These are phyloP conservation scores for Pseudanteris insignis DNA, from an alignment of 2,888 invertebrate genomes.

Conservation along the genomic window DNA sequence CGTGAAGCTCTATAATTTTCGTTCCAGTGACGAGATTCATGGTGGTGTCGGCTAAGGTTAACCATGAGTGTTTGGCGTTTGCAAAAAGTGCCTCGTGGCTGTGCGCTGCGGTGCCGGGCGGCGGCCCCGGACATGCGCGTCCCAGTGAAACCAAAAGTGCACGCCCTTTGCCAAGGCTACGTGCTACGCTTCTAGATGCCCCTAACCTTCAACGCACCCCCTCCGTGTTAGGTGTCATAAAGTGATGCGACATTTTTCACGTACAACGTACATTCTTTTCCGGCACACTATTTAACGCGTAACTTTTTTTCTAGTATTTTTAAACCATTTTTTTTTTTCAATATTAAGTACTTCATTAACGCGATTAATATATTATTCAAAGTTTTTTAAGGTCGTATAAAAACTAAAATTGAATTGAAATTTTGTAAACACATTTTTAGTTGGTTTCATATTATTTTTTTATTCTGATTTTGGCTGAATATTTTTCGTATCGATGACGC, in stretches of 20 bases:
- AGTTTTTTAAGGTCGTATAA: too few relatives aligned
- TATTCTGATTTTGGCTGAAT: too few relatives aligned
- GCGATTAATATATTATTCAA: too few relatives aligned
- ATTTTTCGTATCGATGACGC: too few relatives aligned
- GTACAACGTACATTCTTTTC: background rate
- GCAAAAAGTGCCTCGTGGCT: slow-evolving; percentile 9
- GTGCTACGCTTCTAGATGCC: slow-evolving; percentile 57
- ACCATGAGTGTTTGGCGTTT: slow-evolving; percentile 15
- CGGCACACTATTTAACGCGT: too few relatives aligned
- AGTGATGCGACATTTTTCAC: slow-evolving; percentile 2
- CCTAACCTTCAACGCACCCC: slow-evolving; percentile 61
- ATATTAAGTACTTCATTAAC: too few relatives aligned
- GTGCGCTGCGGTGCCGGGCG: slow-evolving; percentile 1
- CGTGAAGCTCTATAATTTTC: slow-evolving; percentile 49
- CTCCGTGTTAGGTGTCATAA: slow-evolving; percentile 1
- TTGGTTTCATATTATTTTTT: too few relatives aligned
- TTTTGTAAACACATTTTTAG: too few relatives aligned
- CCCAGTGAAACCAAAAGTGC: slow-evolving; percentile 63
- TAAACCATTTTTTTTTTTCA: too few relatives aligned
- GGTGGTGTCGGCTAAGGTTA: too few relatives aligned
- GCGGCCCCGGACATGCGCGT: slow-evolving; percentile 57
- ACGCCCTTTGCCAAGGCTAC: slow-evolving; percentile 59
- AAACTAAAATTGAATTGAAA: too few relatives aligned
- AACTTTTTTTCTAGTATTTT: too few relatives aligned
- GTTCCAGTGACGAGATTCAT: slow-evolving; percentile 41